Evolutionary conservation across 2,888 invertebrate species (phyloP), one percentile per base, ranked within the genome.

Genomic region (Synanthedon tipuliformis): DNA sequence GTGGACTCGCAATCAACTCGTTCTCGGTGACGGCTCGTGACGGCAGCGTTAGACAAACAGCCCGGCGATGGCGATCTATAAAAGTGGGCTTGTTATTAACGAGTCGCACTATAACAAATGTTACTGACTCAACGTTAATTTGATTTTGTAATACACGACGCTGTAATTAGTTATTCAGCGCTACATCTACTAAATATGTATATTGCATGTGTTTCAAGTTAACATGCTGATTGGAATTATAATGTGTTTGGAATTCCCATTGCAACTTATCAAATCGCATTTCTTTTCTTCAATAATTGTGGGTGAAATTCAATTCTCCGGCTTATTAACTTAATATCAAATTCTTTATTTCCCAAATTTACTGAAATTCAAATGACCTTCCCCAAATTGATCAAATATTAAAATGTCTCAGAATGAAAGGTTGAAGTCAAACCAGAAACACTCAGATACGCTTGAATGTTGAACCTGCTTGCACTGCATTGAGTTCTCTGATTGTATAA

Each of bases 121-220:
- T 48, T 48, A 52, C 41, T 13, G 23, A 23, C 16, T 56, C 59
- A 51, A 60, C 59, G 63, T 59, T 61, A 64, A 66, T 63, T 58
- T 52, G 40, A 48, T 55, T 50, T 53, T 54, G 50, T 53, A 56
- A 16, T 52, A 63, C 60, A 57, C 54, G 54, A 52, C 55, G 50
- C 52, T 52, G 58, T 65, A 63, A 69, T 68, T 68, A 66, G 60
- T 60, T 53, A 53, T 55, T 50, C 51, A 23, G 15, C 48, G 57
- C 59, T 59, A 18, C 23, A 49, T 49, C 12, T 18, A 16, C 16
- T 23, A 45, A 15, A 13, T 13, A 13, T 49, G 16, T 10, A 49
- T 49, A 49, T 49, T 49, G 13, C 49, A 49, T 8, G 16, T 16
- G 23, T 16, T 23, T 8, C 13, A 18, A 13, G 16, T 16, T 12